Conservation (phyloP, 2,888 invertebrate genomes). For the Trileptium ribeirensis region DNA sequence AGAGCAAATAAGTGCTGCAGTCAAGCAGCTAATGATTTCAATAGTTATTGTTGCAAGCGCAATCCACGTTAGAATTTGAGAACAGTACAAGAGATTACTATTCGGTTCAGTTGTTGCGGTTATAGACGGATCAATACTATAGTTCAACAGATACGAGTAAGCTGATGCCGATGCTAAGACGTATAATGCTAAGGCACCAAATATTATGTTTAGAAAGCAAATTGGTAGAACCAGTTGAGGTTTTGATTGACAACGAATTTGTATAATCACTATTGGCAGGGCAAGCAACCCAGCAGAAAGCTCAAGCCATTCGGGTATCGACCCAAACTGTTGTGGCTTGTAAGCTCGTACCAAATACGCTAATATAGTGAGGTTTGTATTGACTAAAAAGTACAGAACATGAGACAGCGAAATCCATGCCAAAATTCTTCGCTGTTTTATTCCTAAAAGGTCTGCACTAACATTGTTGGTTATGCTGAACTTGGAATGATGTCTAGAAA, state of each 20-base stretch:
- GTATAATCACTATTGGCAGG: not conserved
- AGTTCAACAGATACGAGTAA: not conserved
- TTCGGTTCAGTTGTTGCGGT: not conserved
- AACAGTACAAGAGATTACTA: not conserved
- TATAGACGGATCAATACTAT: not conserved
- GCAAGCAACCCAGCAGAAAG: not conserved
- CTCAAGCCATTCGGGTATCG: not conserved
- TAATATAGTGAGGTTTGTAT: not conserved
- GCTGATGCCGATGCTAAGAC: not conserved
- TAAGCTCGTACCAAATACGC: not conserved
- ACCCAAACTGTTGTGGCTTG: not conserved
- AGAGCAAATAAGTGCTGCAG: not conserved
- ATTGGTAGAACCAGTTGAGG: not conserved
- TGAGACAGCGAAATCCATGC: not conserved
- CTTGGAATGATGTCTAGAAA: not conserved
- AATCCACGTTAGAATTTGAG: not conserved
- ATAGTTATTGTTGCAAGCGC: not conserved
- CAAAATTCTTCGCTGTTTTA: not conserved
- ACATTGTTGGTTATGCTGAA: not conserved
- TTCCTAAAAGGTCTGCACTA: not conserved
- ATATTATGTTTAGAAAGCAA: not conserved
- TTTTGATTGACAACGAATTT: not conserved
- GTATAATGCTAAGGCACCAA: not conserved
- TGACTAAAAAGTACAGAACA: not conserved
- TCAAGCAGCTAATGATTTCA: not conserved